Evolutionary conservation across 2,797 vertebrate species (phyloP).

Genomic region (Thalassophryne amazonica): DNA sequence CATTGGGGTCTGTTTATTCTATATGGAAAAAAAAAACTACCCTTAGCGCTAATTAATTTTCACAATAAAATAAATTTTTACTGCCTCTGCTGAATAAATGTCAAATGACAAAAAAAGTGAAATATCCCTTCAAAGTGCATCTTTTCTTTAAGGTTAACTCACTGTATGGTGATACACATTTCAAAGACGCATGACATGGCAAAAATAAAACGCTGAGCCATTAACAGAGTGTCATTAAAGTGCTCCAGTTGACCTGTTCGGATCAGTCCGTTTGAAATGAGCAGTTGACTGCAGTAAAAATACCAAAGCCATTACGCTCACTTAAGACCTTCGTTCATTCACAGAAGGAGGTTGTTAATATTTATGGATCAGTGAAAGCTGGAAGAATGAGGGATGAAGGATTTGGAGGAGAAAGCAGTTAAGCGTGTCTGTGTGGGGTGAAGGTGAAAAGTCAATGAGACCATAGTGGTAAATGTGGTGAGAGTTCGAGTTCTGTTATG

Average conservation of each 20-base stretch:
- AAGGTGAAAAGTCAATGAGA: not conserved
- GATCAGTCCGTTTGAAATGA: slow-evolving; percentile 4
- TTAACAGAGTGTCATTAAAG: slow-evolving; percentile 1
- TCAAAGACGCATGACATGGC: slow-evolving; percentile 20
- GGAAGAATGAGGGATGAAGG: slow-evolving; percentile 17
- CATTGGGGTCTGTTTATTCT: no score
- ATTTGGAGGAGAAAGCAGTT: not conserved
- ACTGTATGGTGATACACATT: not conserved
- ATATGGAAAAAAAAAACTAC: no score
- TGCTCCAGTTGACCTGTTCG: not conserved
- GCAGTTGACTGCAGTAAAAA: slow-evolving; percentile 28
- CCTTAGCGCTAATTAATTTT: slow-evolving; percentile 53
- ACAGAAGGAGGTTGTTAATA: slow-evolving; percentile 55
- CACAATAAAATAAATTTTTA: slow-evolving; percentile 40
- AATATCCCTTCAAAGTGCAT: not conserved
- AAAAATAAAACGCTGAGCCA: slow-evolving; percentile 12
- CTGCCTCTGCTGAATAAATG: slow-evolving; percentile 53
- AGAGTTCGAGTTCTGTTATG: no score
- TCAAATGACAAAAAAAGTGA: not conserved
- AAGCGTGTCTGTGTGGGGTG: not conserved
- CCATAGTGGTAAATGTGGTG: no score
- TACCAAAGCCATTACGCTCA: slow-evolving; percentile 51
- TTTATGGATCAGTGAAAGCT: slow-evolving; percentile 43
- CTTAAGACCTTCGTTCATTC: slow-evolving; percentile 51
- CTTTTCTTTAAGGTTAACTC: not conserved